Evolutionary conservation across 2,888 invertebrate species (phyloP).

Genomic region (Leptinotarsa rubiginosa): DNA sequence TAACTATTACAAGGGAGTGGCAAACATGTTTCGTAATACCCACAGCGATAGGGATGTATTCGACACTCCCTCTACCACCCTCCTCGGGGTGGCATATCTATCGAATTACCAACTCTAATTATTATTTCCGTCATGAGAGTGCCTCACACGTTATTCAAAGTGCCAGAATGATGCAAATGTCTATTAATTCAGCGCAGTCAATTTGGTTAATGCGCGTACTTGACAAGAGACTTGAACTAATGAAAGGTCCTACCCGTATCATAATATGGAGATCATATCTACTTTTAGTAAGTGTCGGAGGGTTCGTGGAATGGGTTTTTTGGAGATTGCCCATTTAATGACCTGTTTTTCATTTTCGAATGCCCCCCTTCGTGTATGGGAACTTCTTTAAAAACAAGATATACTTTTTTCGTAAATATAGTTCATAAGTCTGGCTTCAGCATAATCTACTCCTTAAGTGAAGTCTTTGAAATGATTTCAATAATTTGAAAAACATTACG

Average conservation of each 20-base stretch:
- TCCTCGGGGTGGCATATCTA: slow-evolving; percentile 15
- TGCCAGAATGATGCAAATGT: slow-evolving; percentile 4
- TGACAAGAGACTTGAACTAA: not conserved
- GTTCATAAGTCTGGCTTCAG: too few relatives aligned
- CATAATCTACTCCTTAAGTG: too few relatives aligned
- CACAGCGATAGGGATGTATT: not conserved
- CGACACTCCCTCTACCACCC: slow-evolving; percentile 15
- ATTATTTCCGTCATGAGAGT: slow-evolving; percentile 18
- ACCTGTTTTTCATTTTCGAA: too few relatives aligned
- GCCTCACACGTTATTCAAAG: slow-evolving; percentile 10
- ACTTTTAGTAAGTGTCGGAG: not conserved
- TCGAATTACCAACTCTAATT: slow-evolving; percentile 27
- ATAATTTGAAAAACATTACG: too few relatives aligned
- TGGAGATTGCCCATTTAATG: too few relatives aligned
- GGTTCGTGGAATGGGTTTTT: too few relatives aligned
- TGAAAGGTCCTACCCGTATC: slow-evolving; percentile 11
- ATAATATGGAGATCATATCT: not conserved
- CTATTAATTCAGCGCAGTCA: slow-evolving; percentile 4
- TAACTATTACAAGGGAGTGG: slow-evolving; percentile 2
- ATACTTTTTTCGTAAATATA: too few relatives aligned
- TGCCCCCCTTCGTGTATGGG: too few relatives aligned
- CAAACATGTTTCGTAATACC: not conserved
- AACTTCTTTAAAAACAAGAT: too few relatives aligned
- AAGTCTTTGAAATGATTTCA: too few relatives aligned
- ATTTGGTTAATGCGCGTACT: slow-evolving; percentile 16